These are phyloP conservation scores for Bubo bubo DNA, from an alignment of 2,113 vertebrate genomes.

Conservation along the genomic window DNA sequence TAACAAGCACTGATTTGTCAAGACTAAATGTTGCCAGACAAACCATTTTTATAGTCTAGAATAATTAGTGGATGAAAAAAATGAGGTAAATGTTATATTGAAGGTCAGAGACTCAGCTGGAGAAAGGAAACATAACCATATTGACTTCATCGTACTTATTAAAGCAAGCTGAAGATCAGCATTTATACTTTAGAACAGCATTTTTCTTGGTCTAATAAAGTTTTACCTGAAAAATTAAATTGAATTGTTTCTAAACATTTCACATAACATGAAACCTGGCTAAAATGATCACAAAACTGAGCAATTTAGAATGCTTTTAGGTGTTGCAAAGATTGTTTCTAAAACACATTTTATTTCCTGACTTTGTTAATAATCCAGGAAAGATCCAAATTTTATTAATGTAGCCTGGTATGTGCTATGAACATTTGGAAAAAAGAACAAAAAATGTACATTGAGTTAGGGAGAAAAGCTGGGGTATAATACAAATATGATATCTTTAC, in stretches of 20 bases:
- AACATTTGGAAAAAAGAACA: neutral
- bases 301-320: neutral
- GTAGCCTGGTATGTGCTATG: neutral
- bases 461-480: neutral
- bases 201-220: neutral
- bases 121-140: conserved; percentile 8
- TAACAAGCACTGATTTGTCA: neutral
- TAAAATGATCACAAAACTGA: neutral
- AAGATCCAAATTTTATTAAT: neutral
- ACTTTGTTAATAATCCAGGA: neutral
- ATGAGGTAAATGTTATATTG: conserved; percentile 51
- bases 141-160: conserved; percentile 16
- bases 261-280: neutral
- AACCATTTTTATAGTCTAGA: conserved; percentile 6
- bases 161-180: neutral
- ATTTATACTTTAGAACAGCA: neutral
- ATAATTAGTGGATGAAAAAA: conserved; percentile 48
- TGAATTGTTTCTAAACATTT: neutral
- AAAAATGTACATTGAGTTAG: neutral
- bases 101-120: conserved; percentile 37
- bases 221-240: neutral
- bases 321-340: neutral
- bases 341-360: neutral
- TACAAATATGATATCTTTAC: neutral
- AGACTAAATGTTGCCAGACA: neutral